Evolutionary conservation across 2,113 vertebrate genomes (phyloP).

Genomic region (Phalacrocorax carbo): DNA sequence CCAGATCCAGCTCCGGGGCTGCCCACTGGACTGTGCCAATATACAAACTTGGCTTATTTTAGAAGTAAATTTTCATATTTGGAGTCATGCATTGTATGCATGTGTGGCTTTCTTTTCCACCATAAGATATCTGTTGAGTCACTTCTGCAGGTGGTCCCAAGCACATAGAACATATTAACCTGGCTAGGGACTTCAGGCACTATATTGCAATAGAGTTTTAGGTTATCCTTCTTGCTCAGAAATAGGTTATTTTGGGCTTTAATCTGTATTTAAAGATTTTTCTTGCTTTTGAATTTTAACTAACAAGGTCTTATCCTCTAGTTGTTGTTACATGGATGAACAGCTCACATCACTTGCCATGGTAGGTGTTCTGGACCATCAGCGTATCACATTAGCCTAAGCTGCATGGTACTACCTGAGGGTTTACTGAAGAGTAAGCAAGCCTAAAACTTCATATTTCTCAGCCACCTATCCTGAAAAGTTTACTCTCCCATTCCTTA

Average conservation of each 20-base stretch:
- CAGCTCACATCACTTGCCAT: background rate
- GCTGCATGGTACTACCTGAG: background rate
- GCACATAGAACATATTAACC: background rate
- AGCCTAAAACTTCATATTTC: background rate
- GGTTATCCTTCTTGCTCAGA: background rate
- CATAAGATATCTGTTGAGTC: background rate
- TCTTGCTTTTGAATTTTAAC: background rate
- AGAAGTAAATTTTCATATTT: background rate
- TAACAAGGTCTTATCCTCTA: background rate
- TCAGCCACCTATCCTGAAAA: background rate
- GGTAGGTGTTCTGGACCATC: background rate
- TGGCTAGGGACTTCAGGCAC: background rate
- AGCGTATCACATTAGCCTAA: background rate
- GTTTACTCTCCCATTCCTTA: background rate
- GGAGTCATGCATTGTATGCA: background rate
- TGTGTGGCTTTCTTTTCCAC: background rate
- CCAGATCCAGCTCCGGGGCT: background rate
- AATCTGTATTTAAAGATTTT: background rate
- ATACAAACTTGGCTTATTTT: background rate
- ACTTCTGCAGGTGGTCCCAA: background rate
- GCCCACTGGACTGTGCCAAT: background rate
- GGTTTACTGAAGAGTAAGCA: background rate
- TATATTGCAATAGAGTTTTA: background rate
- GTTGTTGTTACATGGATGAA: background rate
- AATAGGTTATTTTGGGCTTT: background rate